Evolutionary conservation across 2,797 vertebrate genomes (phyloP).

Genomic region (Liasis olivaceus): DNA sequence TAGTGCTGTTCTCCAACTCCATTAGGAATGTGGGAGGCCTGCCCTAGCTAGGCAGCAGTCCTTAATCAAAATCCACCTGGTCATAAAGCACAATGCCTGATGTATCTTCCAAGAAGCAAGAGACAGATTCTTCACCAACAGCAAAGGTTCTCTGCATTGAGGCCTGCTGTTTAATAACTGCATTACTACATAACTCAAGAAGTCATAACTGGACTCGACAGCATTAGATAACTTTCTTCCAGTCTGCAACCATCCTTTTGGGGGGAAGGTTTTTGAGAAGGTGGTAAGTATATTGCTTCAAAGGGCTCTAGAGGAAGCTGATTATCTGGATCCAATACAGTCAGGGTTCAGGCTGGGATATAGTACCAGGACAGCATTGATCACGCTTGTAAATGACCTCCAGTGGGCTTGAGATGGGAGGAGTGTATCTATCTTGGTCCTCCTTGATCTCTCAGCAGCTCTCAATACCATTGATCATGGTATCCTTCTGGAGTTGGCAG

Average conservation of each 20-base stretch:
- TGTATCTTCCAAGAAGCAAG: neutral
- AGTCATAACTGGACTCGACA: neutral
- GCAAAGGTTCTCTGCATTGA: fast-evolving
- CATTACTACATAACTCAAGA: neutral
- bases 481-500: neutral
- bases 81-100: neutral
- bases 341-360: neutral
- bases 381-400: neutral
- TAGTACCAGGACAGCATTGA: neutral
- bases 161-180: neutral
- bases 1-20: fast-evolving
- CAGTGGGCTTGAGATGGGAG: neutral
- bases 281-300: neutral
- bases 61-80: neutral
- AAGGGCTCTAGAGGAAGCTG: neutral
- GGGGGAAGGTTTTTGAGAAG: neutral
- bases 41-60: neutral
- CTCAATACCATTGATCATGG: neutral
- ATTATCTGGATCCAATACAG: neutral
- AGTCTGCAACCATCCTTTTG: neutral
- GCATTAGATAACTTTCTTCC: neutral
- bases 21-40: neutral
- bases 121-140: neutral
- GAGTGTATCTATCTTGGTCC: neutral
- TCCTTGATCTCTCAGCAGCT: neutral